Conservation (phyloP, 1,140 invertebrate genomes). For the Muscidifurax raptorellus region DNA sequence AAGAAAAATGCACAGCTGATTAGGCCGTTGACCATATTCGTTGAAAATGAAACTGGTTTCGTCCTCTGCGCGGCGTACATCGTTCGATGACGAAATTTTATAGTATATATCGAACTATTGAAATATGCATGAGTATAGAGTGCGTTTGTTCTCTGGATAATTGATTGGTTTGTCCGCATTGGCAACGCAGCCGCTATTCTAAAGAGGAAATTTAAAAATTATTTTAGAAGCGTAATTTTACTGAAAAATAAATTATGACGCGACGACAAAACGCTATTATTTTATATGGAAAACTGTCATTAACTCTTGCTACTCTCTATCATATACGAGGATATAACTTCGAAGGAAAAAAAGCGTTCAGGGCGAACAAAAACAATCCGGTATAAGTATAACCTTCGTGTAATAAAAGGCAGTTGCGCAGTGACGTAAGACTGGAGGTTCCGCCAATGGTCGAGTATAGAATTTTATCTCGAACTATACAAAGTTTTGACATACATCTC, state of each 20-base stretch:
- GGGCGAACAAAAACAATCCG: not conserved
- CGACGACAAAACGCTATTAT: not conserved
- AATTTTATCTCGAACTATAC: not conserved
- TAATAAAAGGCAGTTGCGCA: not conserved
- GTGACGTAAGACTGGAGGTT: not conserved
- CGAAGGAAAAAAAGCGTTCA: no score
- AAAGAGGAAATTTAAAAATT: no score
- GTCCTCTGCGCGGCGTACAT: not conserved
- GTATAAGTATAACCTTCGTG: not conserved
- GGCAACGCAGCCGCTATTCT: no score
- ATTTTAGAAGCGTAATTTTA: no score
- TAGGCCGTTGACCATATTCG: constrained; percentile 7
- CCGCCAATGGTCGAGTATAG: not conserved
- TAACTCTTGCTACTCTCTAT: no score
- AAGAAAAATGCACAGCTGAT: not conserved
- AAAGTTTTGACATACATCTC: constrained; percentile 3
- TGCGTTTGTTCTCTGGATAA: not conserved
- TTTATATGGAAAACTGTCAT: no score
- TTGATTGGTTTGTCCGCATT: not conserved
- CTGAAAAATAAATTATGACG: not conserved
- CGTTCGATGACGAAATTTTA: not conserved
- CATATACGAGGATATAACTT: no score
- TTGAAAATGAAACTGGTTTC: constrained; percentile 18
- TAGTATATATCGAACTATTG: not conserved
- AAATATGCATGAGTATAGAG: not conserved